These are phyloP conservation scores for Scarus forsteni DNA, from an alignment of 2,797 vertebrate species.

Conservation along the genomic window DNA sequence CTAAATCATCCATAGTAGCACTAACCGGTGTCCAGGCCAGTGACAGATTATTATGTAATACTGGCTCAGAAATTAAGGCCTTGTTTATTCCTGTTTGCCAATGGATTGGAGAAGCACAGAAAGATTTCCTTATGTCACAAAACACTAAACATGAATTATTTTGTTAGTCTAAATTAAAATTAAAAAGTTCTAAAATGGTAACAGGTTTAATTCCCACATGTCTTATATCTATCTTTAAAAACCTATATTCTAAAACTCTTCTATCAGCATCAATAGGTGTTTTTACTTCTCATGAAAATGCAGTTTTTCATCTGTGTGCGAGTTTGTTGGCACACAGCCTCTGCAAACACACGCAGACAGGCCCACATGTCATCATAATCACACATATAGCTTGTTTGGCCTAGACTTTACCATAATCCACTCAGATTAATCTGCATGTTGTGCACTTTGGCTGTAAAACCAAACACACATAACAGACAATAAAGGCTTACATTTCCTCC, in stretches of 20 bases:
- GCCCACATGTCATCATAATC: constrained; percentile 3
- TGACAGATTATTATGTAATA: constrained; percentile 30
- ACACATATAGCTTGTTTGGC: constrained; percentile 43
- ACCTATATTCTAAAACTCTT: neutral
- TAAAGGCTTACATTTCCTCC: neutral
- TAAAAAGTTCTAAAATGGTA: no score
- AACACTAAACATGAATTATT: no score
- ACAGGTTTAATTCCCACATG: neutral
- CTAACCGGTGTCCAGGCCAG: neutral
- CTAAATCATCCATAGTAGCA: neutral
- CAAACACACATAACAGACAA: constrained; percentile 9
- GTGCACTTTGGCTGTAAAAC: constrained; percentile 30
- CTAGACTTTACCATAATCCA: constrained; percentile 50
- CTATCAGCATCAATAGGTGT: neutral
- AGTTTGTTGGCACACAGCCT: constrained; percentile 13
- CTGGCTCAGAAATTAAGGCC: neutral
- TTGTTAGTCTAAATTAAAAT: no score
- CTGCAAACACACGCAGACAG: neutral
- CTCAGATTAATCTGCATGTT: constrained; percentile 62
- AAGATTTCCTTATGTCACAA: no score
- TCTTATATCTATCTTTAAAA: neutral
- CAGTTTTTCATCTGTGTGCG: constrained; percentile 6
- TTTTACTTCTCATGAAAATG: neutral
- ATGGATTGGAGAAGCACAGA: no score
- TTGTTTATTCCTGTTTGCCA: no score